Evolutionary conservation across 2,888 invertebrate species (phyloP).

Genomic region (Mythimna pallens): DNA sequence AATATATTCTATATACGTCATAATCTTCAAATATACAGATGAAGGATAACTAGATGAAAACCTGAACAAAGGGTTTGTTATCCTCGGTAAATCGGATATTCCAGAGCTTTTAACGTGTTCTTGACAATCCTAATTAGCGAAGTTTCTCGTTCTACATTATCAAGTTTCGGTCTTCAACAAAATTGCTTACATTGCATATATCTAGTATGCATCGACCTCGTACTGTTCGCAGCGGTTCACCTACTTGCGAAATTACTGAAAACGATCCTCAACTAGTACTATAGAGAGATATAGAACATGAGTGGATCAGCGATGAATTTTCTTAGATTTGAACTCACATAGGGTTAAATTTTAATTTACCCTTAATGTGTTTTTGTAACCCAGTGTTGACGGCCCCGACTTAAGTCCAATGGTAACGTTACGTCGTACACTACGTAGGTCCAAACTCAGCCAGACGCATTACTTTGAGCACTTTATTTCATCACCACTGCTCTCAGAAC

Average conservation of each 20-base stretch:
- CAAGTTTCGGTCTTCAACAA: conserved; percentile 27
- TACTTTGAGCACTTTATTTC: too few species aligned
- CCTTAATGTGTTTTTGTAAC: neutral
- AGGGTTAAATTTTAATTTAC: neutral
- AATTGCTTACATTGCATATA: conserved; percentile 36
- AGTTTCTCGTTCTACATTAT: conserved; percentile 25
- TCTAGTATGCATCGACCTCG: conserved; percentile 23
- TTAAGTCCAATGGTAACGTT: too few species aligned
- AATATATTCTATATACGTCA: conserved; percentile 3
- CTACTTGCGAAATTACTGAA: neutral
- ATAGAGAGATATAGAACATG: too few species aligned
- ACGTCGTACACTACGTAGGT: too few species aligned
- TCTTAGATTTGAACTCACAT: neutral
- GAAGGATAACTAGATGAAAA: conserved; percentile 4
- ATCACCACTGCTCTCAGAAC: too few species aligned
- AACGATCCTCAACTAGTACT: neutral
- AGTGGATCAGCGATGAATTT: neutral
- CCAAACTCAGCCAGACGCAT: too few species aligned
- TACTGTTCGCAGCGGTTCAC: neutral
- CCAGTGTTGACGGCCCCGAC: too few species aligned
- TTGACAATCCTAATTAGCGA: conserved; percentile 23
- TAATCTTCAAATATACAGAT: conserved; percentile 23
- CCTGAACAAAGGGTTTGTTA: conserved; percentile 6
- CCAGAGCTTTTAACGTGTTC: conserved; percentile 23
- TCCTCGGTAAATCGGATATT: conserved; percentile 12